A percentile compares a stretch with the other conserved stretches of the same genome.
Conservation (phyloP, 2,797 vertebrate species). For the Coranthus polyacanthus region DNA sequence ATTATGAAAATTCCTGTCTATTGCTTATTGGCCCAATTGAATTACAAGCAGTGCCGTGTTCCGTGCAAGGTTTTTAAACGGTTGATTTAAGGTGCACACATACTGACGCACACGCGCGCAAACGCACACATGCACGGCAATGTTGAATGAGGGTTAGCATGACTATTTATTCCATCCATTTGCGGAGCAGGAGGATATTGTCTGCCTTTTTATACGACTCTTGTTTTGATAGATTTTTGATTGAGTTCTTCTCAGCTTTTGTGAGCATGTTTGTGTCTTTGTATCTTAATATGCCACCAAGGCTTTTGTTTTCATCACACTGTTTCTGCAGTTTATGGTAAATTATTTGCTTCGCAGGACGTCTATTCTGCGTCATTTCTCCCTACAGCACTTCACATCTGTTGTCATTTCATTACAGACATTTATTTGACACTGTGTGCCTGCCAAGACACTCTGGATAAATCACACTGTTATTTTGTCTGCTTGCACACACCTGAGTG, state of each 20-base stretch:
- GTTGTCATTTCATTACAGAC: conserved; percentile 82
- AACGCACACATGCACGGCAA: conserved; percentile 12
- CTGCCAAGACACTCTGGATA: conserved; percentile 75
- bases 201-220: conserved; percentile 60
- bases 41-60: conserved; percentile 84
- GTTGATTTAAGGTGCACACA: conserved; percentile 65
- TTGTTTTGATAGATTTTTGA: conserved; percentile 78
- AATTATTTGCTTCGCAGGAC: conserved; percentile 82
- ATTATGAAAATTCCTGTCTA: conserved; percentile 89
- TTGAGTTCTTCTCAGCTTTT: conserved; percentile 70
- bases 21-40: conserved; percentile 88
- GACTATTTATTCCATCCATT: conserved; percentile 58
- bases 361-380: conserved; percentile 78
- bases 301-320: conserved; percentile 79
- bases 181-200: conserved; percentile 59
- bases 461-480: conserved; percentile 80
- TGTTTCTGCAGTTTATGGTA: conserved; percentile 76
- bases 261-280: conserved; percentile 62
- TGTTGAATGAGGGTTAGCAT: conserved; percentile 36
- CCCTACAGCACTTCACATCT: conserved; percentile 79
- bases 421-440: conserved; percentile 78
- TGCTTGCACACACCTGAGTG: conserved; percentile 74
- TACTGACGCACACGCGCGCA: conserved; percentile 10
- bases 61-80: conserved; percentile 67
- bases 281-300: conserved; percentile 69